Base-by-base conservation (phyloP, 2,888 invertebrate species). In the Cephus runcator region DNA sequence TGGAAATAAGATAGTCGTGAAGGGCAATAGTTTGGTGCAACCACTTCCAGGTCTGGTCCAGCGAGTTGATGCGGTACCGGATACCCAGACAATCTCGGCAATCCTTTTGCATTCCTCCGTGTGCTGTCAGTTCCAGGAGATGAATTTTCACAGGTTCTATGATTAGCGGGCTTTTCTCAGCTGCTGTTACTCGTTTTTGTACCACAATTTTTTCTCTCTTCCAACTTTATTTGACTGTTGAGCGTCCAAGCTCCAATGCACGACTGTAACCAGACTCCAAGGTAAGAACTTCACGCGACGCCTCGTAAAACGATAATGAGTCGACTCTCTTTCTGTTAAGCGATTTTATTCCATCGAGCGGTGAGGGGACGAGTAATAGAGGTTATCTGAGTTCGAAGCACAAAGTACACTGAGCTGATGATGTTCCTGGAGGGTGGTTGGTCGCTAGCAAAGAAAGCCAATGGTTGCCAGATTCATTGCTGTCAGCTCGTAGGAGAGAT, bases 1-100 rank as follows among this genome's bases (percentile, higher is more conserved):
- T 94, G 87, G 96, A 95, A 92, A 97, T 96, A 89, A 97, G 93
- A 90, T 97, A 97, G 89, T 97, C 96, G 94, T 97, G 97, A 81
- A 97, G 94, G 88, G 95, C 95, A 89, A 96, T 96, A 84, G 97
- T 97, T 92, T 97, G 97, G 92, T 97, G 97, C 92, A 97, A 93
- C 97, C 97, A 97, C 97, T 97, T 97, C 96, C 96, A 97, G 91
- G 97, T 97, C 93, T 97, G 97, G 93, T 97, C 97, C 93, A 97
- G 95, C 93, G 95, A 94, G 93, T 95, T 96, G 92, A 96, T 95
- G 93, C 97, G 96, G 94, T 94, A 95, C 93, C 97, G 96, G 93
- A 97, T 96, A 94, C 96, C 96, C 94, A 97, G 94, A 95, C 96
- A 96, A 92, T 96, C 96, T 92, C 95, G 94, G 92, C 94, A 95